Percentiles rank a stretch among this genome's conserved stretches.
Evolutionary conservation across 1,140 invertebrate species (phyloP).

Genomic region (Chelonus insularis): DNA sequence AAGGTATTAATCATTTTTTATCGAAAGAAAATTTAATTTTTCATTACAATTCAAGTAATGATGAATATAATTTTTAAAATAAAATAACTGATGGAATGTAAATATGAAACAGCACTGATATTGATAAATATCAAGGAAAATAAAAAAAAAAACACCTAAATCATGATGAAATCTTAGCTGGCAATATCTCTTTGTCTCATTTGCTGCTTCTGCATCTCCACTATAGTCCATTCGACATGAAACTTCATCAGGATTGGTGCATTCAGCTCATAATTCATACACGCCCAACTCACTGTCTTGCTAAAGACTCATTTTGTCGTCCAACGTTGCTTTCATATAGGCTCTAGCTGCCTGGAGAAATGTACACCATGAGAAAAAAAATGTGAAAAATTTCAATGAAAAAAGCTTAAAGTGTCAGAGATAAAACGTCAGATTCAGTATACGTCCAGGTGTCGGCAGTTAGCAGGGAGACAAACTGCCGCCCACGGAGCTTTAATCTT

Average conservation of each 20-base stretch:
- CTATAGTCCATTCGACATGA: constrained; percentile 3
- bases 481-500: not conserved
- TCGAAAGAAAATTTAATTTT: no score
- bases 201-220: not conserved
- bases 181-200: not conserved
- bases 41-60: no score
- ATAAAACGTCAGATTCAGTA: not conserved
- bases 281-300: constrained; percentile 16
- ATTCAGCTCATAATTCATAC: constrained; percentile 37
- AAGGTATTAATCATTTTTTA: no score
- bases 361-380: not conserved
- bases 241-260: not conserved
- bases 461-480: constrained; percentile 1
- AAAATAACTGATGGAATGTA: no score
- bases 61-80: no score
- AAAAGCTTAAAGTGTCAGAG: not conserved
- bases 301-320: not conserved
- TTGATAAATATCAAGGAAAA: not conserved
- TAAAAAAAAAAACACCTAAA: no score
- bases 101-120: no score
- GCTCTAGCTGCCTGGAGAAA: no score
- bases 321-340: not conserved
- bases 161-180: no score
- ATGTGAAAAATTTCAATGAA: not conserved
- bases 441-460: constrained; percentile 4